Evolutionary conservation across 2,113 vertebrate species (phyloP), one percentile per base, ranked within the genome.

Genomic region (Neopipo cinnamomea): DNA sequence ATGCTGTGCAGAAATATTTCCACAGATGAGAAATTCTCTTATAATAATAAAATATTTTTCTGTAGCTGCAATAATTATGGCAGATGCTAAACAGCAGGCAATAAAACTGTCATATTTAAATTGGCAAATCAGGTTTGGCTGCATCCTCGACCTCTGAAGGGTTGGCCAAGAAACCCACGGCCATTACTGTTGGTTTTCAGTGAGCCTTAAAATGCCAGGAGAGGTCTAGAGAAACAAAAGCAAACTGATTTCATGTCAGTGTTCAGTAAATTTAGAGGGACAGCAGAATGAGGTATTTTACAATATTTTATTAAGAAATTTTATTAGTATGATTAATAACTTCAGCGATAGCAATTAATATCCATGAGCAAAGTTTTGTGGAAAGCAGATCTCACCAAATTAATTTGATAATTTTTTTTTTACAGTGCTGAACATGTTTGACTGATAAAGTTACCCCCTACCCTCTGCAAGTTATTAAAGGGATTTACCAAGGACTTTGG

Each of bases 1-100:
- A 85, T 89, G 66, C 39, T 78, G 24, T 18, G 42, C 90, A 91
- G 74, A 65, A 91, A 78, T 85, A 88, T 85, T 88, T 88, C 74
- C 71, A 93, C 44, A 72, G 85, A 91, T 88, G 88, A 95, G 49
- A 79, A 93, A 95, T 85, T 87, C 62, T 91, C 52, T 25, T 61
- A 11, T 67, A 87, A 89, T 78, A 50, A 63, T 89, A 89, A 95
- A 86, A 91, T 94, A 86, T 96, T 92, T 91, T 50, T 53, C 76
- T 74, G 3, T 89, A 91, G 92, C 83, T 31, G 72, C 4, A 11
- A 50, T 91, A 92, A 92, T 91, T 85, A 50, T 35, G 39, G 73
- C 77, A 93, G 90, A 89, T 91, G 70, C 85, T 93, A 55, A 94
- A 85, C 87, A 95, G 81, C 62, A 94, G 85, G 77, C 77, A 87